These are phyloP conservation scores for Pachypsylla venusta DNA, from an alignment of 1,140 invertebrate species.

Conservation along the genomic window DNA sequence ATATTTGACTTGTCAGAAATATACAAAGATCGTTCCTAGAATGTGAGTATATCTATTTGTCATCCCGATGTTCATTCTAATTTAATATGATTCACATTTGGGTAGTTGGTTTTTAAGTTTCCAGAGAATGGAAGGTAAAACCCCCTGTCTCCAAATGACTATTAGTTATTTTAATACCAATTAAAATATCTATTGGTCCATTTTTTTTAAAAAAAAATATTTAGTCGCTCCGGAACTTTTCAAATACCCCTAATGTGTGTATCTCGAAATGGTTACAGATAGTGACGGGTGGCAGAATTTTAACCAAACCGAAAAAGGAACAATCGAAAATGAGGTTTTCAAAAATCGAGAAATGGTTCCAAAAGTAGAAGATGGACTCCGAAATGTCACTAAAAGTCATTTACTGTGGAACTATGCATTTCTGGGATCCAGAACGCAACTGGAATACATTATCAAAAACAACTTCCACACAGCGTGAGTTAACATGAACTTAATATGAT, in stretches of 20 bases:
- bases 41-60: no score
- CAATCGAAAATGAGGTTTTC: constrained; percentile 38
- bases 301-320: constrained; percentile 41
- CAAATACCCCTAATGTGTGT: neutral
- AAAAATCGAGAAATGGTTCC: constrained; percentile 47
- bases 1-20: no score
- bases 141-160: no score
- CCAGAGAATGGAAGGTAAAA: no score
- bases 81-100: no score
- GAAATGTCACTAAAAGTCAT: constrained; percentile 44
- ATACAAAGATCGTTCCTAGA: no score
- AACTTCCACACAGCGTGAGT: no score
- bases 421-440: constrained; percentile 44
- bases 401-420: constrained; percentile 41
- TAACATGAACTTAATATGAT: no score
- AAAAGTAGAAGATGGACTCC: constrained; percentile 42
- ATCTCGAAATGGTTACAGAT: constrained; percentile 31
- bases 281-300: constrained; percentile 51
- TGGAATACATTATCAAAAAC: constrained; percentile 49
- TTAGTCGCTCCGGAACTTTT: neutral
- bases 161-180: neutral
- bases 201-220: neutral
- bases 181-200: neutral
- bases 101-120: no score
- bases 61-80: no score